Conservation (phyloP, 2,888 invertebrate species). For the Amiota mariae region DNA sequence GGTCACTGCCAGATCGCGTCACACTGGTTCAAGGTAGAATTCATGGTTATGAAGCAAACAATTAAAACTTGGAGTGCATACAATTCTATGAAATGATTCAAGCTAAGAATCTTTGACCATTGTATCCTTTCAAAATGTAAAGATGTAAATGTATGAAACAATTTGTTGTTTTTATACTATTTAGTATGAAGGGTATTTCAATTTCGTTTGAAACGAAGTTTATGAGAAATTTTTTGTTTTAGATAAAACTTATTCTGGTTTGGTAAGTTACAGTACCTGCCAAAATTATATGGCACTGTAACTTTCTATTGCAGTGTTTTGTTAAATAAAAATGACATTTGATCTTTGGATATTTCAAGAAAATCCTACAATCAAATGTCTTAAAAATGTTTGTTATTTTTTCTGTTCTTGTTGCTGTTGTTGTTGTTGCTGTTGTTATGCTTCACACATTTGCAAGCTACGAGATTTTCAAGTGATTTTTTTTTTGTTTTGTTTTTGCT, state of each 20-base stretch:
- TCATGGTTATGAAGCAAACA: no score
- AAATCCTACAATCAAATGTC: neutral
- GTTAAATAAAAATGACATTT: slow-evolving; percentile 42
- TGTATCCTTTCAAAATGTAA: no score
- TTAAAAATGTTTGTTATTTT: neutral
- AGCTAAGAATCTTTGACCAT: no score
- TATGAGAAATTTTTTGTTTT: slow-evolving; percentile 34
- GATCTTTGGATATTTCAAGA: neutral
- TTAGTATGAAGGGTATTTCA: no score
- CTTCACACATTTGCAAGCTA: no score
- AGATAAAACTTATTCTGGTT: slow-evolving; percentile 53
- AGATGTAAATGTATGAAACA: no score
- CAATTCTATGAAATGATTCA: no score
- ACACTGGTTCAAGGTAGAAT: no score
- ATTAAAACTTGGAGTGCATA: no score
- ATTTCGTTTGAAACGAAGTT: no score
- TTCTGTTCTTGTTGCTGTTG: neutral
- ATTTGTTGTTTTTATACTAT: no score
- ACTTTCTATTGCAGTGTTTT: slow-evolving; percentile 65
- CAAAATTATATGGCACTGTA: slow-evolving; percentile 55
- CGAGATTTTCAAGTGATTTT: slow-evolving; percentile 26
- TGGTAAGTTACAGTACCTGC: slow-evolving; percentile 50
- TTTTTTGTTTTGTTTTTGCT: slow-evolving; percentile 7
- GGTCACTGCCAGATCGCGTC: no score
- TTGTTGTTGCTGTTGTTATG: neutral